These are phyloP conservation scores for Muntiacus reevesi DNA, from an alignment of 2,113 vertebrate genomes.

Conservation along the genomic window DNA sequence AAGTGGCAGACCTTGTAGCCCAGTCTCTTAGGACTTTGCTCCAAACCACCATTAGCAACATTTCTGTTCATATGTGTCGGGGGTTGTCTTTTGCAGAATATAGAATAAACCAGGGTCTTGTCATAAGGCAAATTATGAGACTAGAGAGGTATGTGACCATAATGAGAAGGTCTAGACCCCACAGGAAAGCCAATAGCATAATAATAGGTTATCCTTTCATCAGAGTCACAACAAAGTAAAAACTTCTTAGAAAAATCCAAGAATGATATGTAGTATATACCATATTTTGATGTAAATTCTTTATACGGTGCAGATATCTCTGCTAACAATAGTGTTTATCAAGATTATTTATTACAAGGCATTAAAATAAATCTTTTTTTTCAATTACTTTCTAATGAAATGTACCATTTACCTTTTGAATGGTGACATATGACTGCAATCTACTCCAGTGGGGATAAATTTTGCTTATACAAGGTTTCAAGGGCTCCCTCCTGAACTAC, in stretches of 20 bases:
- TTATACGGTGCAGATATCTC: constrained; percentile 42
- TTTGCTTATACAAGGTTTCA: constrained; percentile 75
- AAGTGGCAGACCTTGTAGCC: neutral
- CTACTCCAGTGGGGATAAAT: constrained; percentile 80
- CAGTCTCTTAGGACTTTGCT: neutral
- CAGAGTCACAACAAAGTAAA: neutral
- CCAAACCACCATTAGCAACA: neutral
- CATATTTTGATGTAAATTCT: constrained; percentile 52
- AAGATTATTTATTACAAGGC: constrained; percentile 75
- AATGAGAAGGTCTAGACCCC: neutral
- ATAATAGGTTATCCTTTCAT: neutral
- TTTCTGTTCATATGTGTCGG: neutral
- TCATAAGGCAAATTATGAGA: neutral
- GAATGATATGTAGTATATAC: neutral
- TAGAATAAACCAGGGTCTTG: neutral
- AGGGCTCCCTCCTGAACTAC: constrained; percentile 75
- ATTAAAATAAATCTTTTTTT: constrained; percentile 80
- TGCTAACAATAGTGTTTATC: constrained; percentile 74
- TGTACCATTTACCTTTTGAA: constrained; percentile 82
- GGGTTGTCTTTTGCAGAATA: neutral
- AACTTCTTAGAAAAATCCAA: neutral
- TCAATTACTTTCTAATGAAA: constrained; percentile 84
- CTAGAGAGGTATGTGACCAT: neutral
- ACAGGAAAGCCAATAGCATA: neutral
- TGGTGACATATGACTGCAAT: constrained; percentile 78